Evolutionary conservation across 2,888 invertebrate species (phyloP).

Genomic region (Agonopterix heracliana): DNA sequence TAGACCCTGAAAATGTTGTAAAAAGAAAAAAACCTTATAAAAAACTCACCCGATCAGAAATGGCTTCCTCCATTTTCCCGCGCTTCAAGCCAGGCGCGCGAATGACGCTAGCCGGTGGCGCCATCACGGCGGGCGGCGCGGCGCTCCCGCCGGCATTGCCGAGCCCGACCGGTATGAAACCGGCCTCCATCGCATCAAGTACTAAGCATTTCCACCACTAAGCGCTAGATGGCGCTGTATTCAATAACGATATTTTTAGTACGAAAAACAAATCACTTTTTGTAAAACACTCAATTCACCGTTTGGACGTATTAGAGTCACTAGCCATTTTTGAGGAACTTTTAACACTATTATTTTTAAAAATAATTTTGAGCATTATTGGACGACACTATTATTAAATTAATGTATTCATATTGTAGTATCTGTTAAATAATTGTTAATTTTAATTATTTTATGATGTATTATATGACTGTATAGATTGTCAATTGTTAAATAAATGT

Average conservation of each 20-base stretch:
- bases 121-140: conserved; percentile 47
- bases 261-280: conserved; percentile 22
- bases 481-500: no score
- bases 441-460: no score
- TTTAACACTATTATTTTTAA: neutral
- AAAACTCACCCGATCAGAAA: conserved; percentile 83
- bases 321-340: conserved; percentile 56
- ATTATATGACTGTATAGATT: no score
- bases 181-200: conserved; percentile 63
- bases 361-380: conserved; percentile 16
- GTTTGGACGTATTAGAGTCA: conserved; percentile 44
- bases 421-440: no score
- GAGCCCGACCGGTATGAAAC: conserved; percentile 58
- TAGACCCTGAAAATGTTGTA: no score
- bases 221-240: conserved; percentile 46
- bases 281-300: conserved; percentile 48
- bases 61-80: conserved; percentile 85
- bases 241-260: conserved; percentile 10
- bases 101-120: conserved; percentile 79
- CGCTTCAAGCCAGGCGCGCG: conserved; percentile 86
- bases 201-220: conserved; percentile 23
- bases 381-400: conserved; percentile 31
- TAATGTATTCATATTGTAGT: no score
- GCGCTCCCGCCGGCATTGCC: conserved; percentile 32
- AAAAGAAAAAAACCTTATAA: no score